Evolutionary conservation across 2,888 invertebrate genomes (phyloP).

Genomic region (Troglohyphantes excavatus): DNA sequence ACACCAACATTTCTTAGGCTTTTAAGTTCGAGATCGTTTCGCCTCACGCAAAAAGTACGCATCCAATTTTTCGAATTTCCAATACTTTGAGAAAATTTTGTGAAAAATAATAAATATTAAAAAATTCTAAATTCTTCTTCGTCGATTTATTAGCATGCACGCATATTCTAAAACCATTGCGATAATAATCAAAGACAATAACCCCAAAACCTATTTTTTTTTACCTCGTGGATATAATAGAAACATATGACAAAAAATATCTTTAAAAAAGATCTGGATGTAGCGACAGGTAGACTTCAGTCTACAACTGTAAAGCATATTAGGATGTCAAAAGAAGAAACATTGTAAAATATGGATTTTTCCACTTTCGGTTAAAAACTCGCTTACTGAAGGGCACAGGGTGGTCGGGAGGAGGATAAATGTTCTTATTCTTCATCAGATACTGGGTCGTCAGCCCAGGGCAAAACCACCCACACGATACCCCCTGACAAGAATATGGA

Average conservation of each 20-base stretch:
- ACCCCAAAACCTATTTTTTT: background rate
- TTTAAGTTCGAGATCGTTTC: too few relatives aligned
- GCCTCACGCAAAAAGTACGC: too few relatives aligned
- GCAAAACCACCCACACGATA: conserved; percentile 48
- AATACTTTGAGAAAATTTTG: too few relatives aligned
- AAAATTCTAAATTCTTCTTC: too few relatives aligned
- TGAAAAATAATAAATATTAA: too few relatives aligned
- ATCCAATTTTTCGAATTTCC: too few relatives aligned
- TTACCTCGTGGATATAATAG: background rate
- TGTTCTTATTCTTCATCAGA: conserved; percentile 6
- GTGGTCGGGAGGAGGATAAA: background rate
- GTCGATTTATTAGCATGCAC: too few relatives aligned
- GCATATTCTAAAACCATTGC: too few relatives aligned
- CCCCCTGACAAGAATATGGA: conserved; percentile 59
- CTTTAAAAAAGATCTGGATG: background rate
- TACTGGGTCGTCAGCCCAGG: conserved; percentile 31
- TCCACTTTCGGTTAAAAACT: background rate
- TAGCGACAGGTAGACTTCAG: background rate
- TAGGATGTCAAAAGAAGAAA: background rate
- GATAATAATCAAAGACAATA: too few relatives aligned
- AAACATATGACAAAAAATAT: too few relatives aligned
- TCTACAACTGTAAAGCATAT: background rate
- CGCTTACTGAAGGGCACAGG: background rate
- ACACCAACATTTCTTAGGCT: too few relatives aligned
- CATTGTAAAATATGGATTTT: background rate